Evolutionary conservation across 23 tunicate genomes (phyloP).

Genomic region (Phallusia fumigata): DNA sequence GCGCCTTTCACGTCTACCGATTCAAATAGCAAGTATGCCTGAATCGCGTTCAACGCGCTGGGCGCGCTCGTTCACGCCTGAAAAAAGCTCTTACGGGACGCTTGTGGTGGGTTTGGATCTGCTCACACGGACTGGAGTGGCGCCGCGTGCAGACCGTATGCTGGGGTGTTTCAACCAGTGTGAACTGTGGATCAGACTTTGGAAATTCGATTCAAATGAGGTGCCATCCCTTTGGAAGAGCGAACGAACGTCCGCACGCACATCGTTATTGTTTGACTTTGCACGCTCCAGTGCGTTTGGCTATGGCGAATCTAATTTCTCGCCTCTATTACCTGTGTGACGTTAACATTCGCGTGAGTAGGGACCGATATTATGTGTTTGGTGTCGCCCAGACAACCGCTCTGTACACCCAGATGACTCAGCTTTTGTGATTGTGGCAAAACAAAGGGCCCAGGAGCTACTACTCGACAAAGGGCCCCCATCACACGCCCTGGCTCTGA

Average conservation of each 20-base stretch:
- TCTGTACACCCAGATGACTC: background rate
- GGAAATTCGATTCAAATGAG: conserved; percentile 7
- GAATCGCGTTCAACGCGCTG: background rate
- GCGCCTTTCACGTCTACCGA: conserved; percentile 13
- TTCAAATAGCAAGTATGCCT: background rate
- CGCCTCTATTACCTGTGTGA: background rate
- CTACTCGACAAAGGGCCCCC: background rate
- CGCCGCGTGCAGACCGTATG: background rate
- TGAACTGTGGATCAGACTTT: background rate
- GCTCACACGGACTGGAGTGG: background rate
- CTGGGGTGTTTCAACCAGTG: background rate
- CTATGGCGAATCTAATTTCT: background rate
- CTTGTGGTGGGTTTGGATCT: background rate
- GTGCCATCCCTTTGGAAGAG: background rate
- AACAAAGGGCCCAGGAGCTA: background rate
- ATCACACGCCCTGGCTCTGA: too few relatives aligned
- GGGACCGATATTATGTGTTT: background rate
- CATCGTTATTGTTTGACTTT: too few relatives aligned
- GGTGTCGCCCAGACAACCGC: background rate
- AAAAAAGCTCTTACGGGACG: background rate
- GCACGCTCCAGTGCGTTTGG: too few relatives aligned
- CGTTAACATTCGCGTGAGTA: background rate
- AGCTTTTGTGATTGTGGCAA: background rate
- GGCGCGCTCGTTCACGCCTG: background rate
- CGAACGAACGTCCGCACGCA: too few relatives aligned